A percentile compares a stretch with the other conserved stretches of the same genome.
Conservation (phyloP, 2,888 invertebrate genomes). For the Dicyrtomina minuta region DNA sequence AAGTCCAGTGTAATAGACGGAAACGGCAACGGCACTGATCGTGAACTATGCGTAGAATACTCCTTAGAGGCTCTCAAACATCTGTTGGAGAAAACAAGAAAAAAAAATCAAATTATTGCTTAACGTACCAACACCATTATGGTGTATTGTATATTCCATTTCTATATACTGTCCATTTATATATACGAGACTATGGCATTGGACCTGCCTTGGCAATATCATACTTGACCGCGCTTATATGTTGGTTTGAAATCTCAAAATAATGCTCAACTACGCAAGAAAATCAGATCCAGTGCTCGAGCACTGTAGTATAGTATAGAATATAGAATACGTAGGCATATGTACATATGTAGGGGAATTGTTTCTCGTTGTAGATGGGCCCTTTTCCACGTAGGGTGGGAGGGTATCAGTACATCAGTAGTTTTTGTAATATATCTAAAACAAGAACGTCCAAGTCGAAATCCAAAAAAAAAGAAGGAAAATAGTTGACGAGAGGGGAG, state of each 20-base stretch:
- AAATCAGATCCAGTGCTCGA: conserved; percentile 28
- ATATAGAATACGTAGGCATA: too few species aligned
- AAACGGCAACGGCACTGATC: too few species aligned
- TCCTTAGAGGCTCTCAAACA: conserved; percentile 17
- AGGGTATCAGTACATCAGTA: too few species aligned
- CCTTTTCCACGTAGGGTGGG: too few species aligned
- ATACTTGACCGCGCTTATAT: conserved; percentile 35
- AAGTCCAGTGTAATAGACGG: background rate
- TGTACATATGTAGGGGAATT: too few species aligned
- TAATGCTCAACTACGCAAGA: conserved; percentile 32
- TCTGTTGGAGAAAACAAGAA: conserved; percentile 2
- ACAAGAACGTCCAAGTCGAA: background rate
- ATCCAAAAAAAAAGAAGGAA: background rate
- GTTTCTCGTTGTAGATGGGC: too few species aligned
- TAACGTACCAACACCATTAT: conserved; percentile 8
- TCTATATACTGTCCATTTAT: background rate
- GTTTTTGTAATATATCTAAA: background rate
- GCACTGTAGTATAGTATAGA: too few species aligned
- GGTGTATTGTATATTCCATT: too few species aligned
- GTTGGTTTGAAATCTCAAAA: conserved; percentile 35
- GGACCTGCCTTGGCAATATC: conserved; percentile 30
- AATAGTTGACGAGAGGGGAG: background rate
- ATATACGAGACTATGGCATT: background rate
- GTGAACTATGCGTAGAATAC: too few species aligned
- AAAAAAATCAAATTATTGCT: conserved; percentile 33